These are phyloP conservation scores for Capitulum mitella DNA, from an alignment of 2,888 invertebrate species.

Conservation along the genomic window DNA sequence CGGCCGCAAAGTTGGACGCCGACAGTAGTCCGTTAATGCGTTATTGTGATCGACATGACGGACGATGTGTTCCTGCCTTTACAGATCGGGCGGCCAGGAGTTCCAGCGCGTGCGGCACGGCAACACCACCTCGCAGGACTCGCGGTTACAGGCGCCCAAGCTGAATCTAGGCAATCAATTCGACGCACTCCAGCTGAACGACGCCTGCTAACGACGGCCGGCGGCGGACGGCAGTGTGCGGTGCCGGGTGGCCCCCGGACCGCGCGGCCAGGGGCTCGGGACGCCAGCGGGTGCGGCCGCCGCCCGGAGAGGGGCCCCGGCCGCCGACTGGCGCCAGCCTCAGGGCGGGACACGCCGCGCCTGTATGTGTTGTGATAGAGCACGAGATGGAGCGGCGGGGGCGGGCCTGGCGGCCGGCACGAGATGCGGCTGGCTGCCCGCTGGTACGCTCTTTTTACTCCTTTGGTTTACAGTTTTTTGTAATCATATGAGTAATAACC, in stretches of 20 bases:
- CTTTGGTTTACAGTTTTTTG: neutral
- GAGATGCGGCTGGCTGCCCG: neutral
- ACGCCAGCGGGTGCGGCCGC: neutral
- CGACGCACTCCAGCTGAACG: constrained; percentile 7
- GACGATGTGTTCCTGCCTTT: too few species aligned
- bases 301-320: neutral
- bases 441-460: too few species aligned
- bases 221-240: neutral
- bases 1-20: too few species aligned
- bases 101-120: constrained; percentile 15
- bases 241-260: neutral
- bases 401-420: neutral
- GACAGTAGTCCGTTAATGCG: too few species aligned
- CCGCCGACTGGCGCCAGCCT: neutral
- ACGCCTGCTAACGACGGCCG: neutral
- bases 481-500: neutral
- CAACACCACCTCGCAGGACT: neutral
- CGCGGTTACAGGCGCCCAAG: neutral
- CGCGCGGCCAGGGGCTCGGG: neutral
- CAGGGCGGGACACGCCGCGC: too few species aligned
- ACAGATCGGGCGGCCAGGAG: neutral
- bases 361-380: too few species aligned
- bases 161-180: constrained; percentile 21
- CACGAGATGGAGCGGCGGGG: neutral
- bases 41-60: too few species aligned